phyloP scores from a whole-genome alignment of 2,888 invertebrate genomes.

The Cheilosia soror region DNA sequence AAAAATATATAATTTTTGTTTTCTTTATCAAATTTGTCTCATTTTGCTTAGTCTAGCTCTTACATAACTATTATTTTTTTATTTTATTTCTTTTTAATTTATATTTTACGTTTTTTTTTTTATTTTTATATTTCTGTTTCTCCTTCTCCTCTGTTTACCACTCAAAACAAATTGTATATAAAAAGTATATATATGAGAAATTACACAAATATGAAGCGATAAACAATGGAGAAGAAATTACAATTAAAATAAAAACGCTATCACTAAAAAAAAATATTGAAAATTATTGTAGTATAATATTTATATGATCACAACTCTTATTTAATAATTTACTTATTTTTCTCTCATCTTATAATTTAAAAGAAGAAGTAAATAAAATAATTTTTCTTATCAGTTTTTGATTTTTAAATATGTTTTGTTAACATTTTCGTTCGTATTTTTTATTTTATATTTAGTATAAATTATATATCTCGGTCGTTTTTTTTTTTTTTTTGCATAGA shows the following conservation, averaged over 20 bases:
- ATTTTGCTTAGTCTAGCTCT: slow-evolving; percentile 28
- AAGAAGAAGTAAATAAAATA: slow-evolving; percentile 16
- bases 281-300: slow-evolving; percentile 79
- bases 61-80: slow-evolving; percentile 17
- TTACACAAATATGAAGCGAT: slow-evolving; percentile 20
- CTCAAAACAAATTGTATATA: slow-evolving; percentile 44
- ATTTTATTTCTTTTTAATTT: slow-evolving; percentile 17
- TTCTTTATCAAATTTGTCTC: slow-evolving; percentile 44
- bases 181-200: slow-evolving; percentile 55
- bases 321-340: slow-evolving; percentile 75
- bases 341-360: slow-evolving; percentile 47
- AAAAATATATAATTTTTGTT: slow-evolving; percentile 41
- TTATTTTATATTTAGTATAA: slow-evolving; percentile 18
- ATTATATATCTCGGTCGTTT: slow-evolving; percentile 36
- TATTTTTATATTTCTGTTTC: slow-evolving; percentile 8
- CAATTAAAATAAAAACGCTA: slow-evolving; percentile 45
- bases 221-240: slow-evolving; percentile 41
- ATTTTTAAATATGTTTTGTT: background rate
- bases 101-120: slow-evolving; percentile 1
- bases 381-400: slow-evolving; percentile 1
- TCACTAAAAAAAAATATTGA: slow-evolving; percentile 63
- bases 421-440: slow-evolving; percentile 52
- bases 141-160: slow-evolving; percentile 27
- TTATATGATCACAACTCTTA: slow-evolving; percentile 84
- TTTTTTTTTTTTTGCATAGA: slow-evolving; percentile 20